phyloP scores from a whole-genome alignment of 2,888 invertebrate genomes.

The Helleia helle region DNA sequence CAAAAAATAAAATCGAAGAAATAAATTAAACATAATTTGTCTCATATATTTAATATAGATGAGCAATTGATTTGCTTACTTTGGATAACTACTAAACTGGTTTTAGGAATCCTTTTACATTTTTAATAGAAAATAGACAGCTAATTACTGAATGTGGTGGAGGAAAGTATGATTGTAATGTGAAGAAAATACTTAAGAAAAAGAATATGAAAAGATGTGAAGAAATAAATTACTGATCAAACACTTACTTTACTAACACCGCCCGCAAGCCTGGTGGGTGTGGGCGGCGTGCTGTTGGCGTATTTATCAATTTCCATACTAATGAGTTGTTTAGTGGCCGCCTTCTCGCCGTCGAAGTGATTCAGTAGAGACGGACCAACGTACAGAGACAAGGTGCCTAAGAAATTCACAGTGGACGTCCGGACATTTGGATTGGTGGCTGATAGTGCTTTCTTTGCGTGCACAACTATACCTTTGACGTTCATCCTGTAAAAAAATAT shows the following conservation, averaged over 20 bases:
- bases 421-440: conserved; percentile 91
- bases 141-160: too few species aligned
- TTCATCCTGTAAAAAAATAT: conserved; percentile 67
- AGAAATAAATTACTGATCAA: not conserved
- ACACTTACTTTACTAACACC: conserved; percentile 52
- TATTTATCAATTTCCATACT: conserved; percentile 90
- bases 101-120: too few species aligned
- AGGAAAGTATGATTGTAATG: too few species aligned
- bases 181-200: too few species aligned
- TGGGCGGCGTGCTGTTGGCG: conserved; percentile 82
- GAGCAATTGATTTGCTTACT: too few species aligned
- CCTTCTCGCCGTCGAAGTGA: conserved; percentile 91
- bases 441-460: conserved; percentile 86
- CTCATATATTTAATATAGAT: too few species aligned
- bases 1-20: too few species aligned
- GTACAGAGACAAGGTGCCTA: conserved; percentile 86
- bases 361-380: conserved; percentile 83
- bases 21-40: too few species aligned
- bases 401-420: conserved; percentile 81
- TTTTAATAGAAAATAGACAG: too few species aligned
- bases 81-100: too few species aligned
- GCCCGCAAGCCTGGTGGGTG: conserved; percentile 78
- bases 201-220: too few species aligned
- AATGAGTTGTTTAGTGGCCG: conserved; percentile 87
- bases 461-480: conserved; percentile 81